Percentiles rank a stretch among this genome's conserved stretches.
Evolutionary conservation across 2,797 vertebrate genomes (phyloP).

Genomic region (Argentina silus): DNA sequence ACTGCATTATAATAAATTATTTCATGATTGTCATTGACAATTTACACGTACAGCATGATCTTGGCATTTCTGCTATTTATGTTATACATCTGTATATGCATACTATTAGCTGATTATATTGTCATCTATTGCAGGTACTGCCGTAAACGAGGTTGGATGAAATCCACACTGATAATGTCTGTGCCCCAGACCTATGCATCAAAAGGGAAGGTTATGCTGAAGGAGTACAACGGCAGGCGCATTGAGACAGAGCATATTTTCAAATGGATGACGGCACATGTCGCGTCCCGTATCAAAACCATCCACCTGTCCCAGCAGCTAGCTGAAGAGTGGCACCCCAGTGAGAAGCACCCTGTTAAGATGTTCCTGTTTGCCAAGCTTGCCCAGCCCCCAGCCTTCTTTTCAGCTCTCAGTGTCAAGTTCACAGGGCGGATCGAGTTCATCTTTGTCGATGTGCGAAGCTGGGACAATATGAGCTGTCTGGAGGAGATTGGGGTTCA

Average conservation of each 20-base stretch:
- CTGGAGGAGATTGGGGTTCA: constrained; percentile 87
- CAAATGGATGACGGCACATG: constrained; percentile 95
- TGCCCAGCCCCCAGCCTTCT: constrained; percentile 92
- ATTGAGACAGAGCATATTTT: constrained; percentile 93
- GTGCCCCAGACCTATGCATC: constrained; percentile 96
- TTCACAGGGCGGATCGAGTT: constrained; percentile 98
- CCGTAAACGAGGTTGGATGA: constrained; percentile 91
- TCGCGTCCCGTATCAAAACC: constrained; percentile 94
- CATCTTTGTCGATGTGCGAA: constrained; percentile 93
- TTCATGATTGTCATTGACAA: neutral
- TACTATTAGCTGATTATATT: neutral
- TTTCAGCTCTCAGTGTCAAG: constrained; percentile 94
- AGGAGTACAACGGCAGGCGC: constrained; percentile 87
- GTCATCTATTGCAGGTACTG: constrained; percentile 77
- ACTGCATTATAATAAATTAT: constrained; percentile 26
- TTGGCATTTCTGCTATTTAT: neutral
- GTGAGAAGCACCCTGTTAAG: constrained; percentile 86
- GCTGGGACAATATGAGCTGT: constrained; percentile 88
- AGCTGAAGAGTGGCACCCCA: constrained; percentile 88
- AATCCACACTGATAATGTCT: constrained; percentile 96
- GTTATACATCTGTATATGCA: no score
- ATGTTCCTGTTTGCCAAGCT: constrained; percentile 94
- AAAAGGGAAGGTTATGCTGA: constrained; percentile 96
- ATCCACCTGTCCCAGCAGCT: constrained; percentile 84
- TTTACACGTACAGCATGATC: neutral